Base-by-base conservation (phyloP, 2,113 vertebrate species). In the Bolborhynchus lineola region DNA sequence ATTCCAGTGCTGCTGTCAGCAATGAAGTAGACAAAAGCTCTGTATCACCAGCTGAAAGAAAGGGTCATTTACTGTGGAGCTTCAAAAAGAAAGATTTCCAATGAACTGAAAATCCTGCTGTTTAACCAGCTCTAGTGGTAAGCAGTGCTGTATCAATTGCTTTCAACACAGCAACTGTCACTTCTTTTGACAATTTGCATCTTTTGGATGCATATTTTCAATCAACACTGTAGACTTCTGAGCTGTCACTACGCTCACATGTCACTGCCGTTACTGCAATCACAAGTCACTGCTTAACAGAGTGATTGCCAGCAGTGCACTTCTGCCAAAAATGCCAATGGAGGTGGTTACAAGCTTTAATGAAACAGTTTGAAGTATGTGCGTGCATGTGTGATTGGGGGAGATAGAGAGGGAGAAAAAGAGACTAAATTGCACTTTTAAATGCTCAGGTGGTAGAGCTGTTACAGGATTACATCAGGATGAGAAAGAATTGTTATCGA, bases 161-260 rank as follows among this genome's bases (percentile, higher is more conserved):
- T 94, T 91, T 62, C 86, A 75, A 78, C 16, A 16, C 11, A 81
- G 68, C 24, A 75, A 62, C 90, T 94, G 75, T 80, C 93, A 88
- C 67, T 90, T 82, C 49, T 35, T 82, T 63, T 57, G 64, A 50
- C 90, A 95, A 94, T 89, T 29, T 90, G 33, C 55, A 77, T 86
- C 37, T 95, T 94, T 85, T 81, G 74, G 75, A 67, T 42, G 50
- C 16, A 13, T 80, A 65, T 92, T 94, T 95, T 90, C 92, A 92
- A 68, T 90, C 41, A 71, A 35, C 52, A 37, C 24, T 72, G 82
- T 28, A 47, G 39, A 46, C 33, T 86, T 81, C 63, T 35, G 74
- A 63, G 77, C 50, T 84, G 59, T 79, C 64, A 49, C 41, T 77
- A 37, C 25, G 59, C 93, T 93, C 75, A 59, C 49, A 64, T 44